Evolutionary conservation across 2,797 vertebrate species (phyloP).

Genomic region (Erethizon dorsatum): DNA sequence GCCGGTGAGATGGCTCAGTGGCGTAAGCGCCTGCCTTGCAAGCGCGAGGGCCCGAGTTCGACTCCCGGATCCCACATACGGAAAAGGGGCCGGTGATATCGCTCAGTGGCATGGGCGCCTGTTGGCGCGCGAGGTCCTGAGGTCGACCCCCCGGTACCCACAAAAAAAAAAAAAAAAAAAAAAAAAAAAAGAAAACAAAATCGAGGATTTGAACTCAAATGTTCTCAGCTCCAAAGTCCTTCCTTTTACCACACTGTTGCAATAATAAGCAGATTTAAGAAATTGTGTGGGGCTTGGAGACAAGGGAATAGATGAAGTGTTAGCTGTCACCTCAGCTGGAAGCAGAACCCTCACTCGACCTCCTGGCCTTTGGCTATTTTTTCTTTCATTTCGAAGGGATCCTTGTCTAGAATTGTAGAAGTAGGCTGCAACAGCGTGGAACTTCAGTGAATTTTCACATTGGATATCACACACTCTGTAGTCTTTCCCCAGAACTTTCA

Average conservation of each 20-base stretch:
- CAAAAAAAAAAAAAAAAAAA: too few species aligned
- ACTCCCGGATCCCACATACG: too few species aligned
- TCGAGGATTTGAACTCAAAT: not conserved
- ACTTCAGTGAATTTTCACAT: not conserved
- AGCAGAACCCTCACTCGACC: not conserved
- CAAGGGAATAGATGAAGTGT: not conserved
- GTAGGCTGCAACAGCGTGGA: not conserved
- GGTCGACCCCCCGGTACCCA: too few species aligned
- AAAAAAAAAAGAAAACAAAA: not conserved
- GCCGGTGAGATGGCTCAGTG: too few species aligned
- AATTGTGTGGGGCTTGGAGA: not conserved
- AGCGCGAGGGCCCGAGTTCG: too few species aligned
- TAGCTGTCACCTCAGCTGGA: not conserved
- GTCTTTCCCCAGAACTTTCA: not conserved
- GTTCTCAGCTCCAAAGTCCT: not conserved
- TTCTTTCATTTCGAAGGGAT: not conserved
- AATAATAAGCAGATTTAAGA: not conserved
- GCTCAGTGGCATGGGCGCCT: too few species aligned
- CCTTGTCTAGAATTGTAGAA: not conserved
- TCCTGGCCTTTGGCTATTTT: not conserved
- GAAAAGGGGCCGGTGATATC: too few species aligned
- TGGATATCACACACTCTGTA: not conserved
- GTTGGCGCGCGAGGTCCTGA: too few species aligned
- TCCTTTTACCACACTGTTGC: not conserved
- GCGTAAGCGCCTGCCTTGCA: too few species aligned